phyloP scores from a whole-genome alignment of 2,113 vertebrate genomes.

The Hirundichthys speculiger region DNA sequence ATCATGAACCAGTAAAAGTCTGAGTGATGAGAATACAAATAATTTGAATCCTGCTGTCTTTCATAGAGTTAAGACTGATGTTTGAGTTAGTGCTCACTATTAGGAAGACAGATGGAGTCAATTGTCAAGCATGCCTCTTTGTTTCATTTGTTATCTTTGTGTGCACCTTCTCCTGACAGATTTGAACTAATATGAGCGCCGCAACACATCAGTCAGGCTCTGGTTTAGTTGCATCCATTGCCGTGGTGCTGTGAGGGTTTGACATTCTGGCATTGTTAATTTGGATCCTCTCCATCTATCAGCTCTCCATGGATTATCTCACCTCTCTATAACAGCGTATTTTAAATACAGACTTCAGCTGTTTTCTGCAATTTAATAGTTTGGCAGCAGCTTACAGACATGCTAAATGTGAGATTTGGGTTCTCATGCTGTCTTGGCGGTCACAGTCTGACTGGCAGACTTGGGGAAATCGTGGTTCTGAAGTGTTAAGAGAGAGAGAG shows the following conservation, averaged over 20 bases:
- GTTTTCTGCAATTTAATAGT: slow-evolving; percentile 19
- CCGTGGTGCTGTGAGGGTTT: no score
- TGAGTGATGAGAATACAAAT: not conserved
- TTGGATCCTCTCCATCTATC: slow-evolving; percentile 1
- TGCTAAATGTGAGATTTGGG: slow-evolving; percentile 27
- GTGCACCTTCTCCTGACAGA: not conserved
- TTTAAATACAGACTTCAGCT: slow-evolving; percentile 10
- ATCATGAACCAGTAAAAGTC: no score
- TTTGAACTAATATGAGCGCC: slow-evolving; percentile 4
- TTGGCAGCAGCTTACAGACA: slow-evolving; percentile 14
- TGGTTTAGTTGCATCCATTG: not conserved
- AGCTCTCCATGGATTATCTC: slow-evolving; percentile 14
- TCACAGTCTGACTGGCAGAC: slow-evolving; percentile 18
- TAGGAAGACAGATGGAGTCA: not conserved
- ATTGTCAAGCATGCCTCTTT: not conserved
- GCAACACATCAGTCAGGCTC: not conserved
- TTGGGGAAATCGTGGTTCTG: slow-evolving; percentile 47
- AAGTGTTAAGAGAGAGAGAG: slow-evolving; percentile 44
- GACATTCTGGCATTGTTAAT: not conserved
- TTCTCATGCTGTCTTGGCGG: slow-evolving; percentile 5
- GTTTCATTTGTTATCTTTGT: not conserved
- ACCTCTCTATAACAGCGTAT: slow-evolving; percentile 6
- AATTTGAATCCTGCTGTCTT: not conserved
- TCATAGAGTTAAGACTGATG: not conserved
- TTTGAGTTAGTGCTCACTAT: not conserved